A percentile compares a stretch with the other conserved stretches of the same genome.
phyloP scores from a whole-genome alignment of 1,140 invertebrate genomes.

The Rhizoglyphus robini region DNA sequence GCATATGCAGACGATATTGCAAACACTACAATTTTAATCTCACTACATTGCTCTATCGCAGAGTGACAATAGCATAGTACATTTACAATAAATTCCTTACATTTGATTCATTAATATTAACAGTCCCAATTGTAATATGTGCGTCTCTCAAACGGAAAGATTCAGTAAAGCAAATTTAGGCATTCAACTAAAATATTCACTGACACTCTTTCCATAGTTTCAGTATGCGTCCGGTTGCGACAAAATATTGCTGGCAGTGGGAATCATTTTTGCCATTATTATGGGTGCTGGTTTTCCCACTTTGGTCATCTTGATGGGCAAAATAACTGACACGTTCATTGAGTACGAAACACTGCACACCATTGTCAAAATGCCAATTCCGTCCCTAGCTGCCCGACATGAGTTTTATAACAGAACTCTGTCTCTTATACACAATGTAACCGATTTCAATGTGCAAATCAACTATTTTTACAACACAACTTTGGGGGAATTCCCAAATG shows the following conservation, averaged over 20 bases:
- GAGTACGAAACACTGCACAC: not conserved
- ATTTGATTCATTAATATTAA: too few relatives aligned
- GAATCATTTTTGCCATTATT: constrained; percentile 24
- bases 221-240: constrained; percentile 23
- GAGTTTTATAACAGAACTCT: not conserved
- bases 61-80: too few relatives aligned
- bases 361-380: not conserved
- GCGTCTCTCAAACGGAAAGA: too few relatives aligned
- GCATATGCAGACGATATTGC: too few relatives aligned
- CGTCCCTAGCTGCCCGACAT: not conserved
- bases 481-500: not conserved
- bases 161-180: too few relatives aligned
- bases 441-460: too few relatives aligned
- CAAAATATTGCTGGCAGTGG: constrained; percentile 23
- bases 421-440: not conserved
- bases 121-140: too few relatives aligned
- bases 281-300: constrained; percentile 26
- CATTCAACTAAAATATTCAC: too few relatives aligned
- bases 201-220: too few relatives aligned
- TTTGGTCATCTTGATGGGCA: constrained; percentile 26
- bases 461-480: not conserved
- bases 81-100: too few relatives aligned
- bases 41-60: too few relatives aligned
- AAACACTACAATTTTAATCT: too few relatives aligned
- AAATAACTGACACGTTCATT: constrained; percentile 26